Base-by-base conservation (phyloP, 1,140 invertebrate species). In the Babylonia areolata region DNA sequence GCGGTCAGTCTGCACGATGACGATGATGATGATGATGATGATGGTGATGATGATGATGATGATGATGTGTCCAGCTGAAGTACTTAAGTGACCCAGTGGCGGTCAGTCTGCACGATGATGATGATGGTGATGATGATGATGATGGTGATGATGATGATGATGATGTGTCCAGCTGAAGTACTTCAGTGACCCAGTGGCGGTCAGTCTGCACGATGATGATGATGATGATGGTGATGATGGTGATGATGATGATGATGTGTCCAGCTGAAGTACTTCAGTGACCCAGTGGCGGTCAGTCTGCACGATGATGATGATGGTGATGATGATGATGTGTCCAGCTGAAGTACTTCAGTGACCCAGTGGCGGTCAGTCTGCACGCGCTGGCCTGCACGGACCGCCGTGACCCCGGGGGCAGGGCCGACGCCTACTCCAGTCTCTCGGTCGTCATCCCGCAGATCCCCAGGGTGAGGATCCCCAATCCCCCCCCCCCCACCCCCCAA, bases 391-490 rank as follows among this genome's bases (percentile, higher is more conserved):
- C 92, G 71, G 89, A 90, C 31, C 83, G 89, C 23, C 89, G 92
- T 64, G 88, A 89, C 96, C 97, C 28, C 95, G 88, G 96, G 77
- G 97, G 98, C 92, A 98, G 98, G 93, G 95, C 96, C 28, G 97
- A 98, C 92, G 99, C 99, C 94, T 99, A 98, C 94, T 96, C 97
- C 88, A 97, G 95, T 85, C 95, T 99, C 51, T 97, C 97, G 93
- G 97, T 98, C 92, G 96, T 97, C 31, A 95, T 99, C 87, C 97
- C 97, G 35, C 96, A 96, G 89, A 98, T 99, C 92, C 98, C 98
- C 71, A 96, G 96, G 95, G 98, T 99, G 96, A 96, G 95, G 84
- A 85, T 35, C n/a, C n/a, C n/a, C n/a, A n/a, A n/a, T n/a, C n/a
- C n/a, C n/a, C n/a, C n/a, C n/a, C n/a, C n/a, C n/a, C n/a, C n/a